Evolutionary conservation across 1,140 invertebrate species (phyloP).

Genomic region (Mesaphorura yosii): DNA sequence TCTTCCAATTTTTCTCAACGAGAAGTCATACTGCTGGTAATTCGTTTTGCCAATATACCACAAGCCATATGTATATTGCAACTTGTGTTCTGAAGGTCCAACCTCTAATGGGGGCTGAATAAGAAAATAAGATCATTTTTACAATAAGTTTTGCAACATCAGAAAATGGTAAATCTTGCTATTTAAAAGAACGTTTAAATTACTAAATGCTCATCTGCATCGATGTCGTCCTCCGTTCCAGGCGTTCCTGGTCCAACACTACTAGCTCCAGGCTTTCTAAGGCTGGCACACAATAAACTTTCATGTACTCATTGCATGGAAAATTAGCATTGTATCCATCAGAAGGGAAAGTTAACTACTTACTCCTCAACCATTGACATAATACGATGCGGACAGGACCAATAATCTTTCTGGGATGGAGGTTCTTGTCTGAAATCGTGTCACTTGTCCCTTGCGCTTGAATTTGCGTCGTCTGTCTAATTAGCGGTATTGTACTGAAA

Average conservation of each 20-base stretch:
- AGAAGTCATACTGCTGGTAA: constrained; percentile 36
- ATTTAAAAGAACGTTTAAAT: not conserved
- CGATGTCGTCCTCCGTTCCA: constrained; percentile 16
- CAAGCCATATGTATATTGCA: constrained; percentile 25
- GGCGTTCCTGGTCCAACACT: not conserved
- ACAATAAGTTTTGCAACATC: constrained; percentile 1
- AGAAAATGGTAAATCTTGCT: no score
- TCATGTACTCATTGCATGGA: no score
- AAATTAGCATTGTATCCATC: no score
- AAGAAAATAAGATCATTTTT: not conserved
- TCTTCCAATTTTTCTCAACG: constrained; percentile 66
- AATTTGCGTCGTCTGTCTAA: no score
- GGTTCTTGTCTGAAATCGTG: no score
- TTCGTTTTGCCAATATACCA: constrained; percentile 33
- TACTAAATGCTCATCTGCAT: constrained; percentile 31
- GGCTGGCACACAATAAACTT: constrained; percentile 11
- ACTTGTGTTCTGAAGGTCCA: constrained; percentile 19
- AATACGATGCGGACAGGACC: no score
- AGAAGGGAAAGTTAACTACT: not conserved
- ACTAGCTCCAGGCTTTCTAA: constrained; percentile 19
- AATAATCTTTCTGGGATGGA: no score
- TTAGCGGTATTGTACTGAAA: no score
- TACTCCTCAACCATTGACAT: constrained; percentile 9
- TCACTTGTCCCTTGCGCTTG: no score
- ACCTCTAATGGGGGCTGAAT: constrained; percentile 27